These are phyloP conservation scores for Euproctis similis DNA, from an alignment of 2,888 invertebrate species.

Conservation along the genomic window DNA sequence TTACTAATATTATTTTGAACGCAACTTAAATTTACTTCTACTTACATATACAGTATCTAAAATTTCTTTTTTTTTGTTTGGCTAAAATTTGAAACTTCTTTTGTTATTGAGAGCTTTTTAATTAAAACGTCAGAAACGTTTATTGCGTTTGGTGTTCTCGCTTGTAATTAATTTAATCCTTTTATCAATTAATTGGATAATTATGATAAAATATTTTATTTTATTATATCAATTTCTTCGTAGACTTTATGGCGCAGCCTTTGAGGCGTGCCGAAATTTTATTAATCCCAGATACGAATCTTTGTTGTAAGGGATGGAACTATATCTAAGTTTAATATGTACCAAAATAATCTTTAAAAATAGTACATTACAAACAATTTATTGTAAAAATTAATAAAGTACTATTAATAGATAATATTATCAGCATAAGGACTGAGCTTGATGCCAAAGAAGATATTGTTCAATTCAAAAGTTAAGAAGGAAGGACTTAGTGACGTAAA, in stretches of 20 bases:
- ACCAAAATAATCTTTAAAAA: too few species aligned
- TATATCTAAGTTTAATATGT: too few species aligned
- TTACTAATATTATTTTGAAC: not conserved
- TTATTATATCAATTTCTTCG: slow-evolving; percentile 2
- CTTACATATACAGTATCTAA: not conserved
- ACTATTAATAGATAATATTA: too few species aligned
- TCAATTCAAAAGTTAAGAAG: too few species aligned
- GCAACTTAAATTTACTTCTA: not conserved
- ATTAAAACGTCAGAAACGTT: slow-evolving; percentile 1
- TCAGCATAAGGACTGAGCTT: too few species aligned
- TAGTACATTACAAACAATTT: too few species aligned
- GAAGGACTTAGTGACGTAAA: too few species aligned
- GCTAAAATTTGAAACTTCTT: not conserved
- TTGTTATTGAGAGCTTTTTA: not conserved
- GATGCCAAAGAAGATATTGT: too few species aligned
- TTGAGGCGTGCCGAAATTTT: slow-evolving; percentile 1
- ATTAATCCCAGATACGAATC: too few species aligned
- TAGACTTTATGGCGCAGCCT: slow-evolving; percentile 2
- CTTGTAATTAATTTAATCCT: slow-evolving; percentile 4
- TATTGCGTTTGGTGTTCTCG: not conserved
- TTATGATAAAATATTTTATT: slow-evolving; percentile 2
- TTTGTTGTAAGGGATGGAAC: too few species aligned
- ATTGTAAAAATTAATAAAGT: too few species aligned
- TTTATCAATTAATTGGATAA: slow-evolving; percentile 6
- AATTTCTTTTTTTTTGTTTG: not conserved